Evolutionary conservation across 1,140 invertebrate genomes (phyloP).

Genomic region (Microvelia longipes): DNA sequence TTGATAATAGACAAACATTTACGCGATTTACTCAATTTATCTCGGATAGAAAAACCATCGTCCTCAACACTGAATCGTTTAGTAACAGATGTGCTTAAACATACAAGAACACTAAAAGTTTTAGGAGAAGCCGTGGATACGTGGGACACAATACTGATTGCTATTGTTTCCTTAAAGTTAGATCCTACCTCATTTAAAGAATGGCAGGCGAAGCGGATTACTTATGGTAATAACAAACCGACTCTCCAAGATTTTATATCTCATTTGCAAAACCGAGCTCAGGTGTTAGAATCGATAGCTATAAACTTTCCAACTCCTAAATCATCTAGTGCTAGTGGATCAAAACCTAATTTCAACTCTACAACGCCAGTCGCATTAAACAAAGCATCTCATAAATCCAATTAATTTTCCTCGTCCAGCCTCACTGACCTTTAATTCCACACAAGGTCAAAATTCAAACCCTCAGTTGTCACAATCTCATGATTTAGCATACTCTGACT

Average conservation of each 20-base stretch:
- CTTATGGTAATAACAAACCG: background rate
- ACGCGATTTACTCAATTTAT: background rate
- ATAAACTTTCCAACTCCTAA: background rate
- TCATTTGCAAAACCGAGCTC: background rate
- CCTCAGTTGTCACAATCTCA: background rate
- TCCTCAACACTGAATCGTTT: background rate
- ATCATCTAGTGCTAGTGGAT: background rate
- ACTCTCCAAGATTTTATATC: background rate
- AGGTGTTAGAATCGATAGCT: background rate
- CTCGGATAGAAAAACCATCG: background rate
- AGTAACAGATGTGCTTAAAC: background rate
- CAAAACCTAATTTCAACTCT: background rate
- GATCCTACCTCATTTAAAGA: background rate
- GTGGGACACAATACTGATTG: background rate
- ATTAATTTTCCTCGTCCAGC: background rate
- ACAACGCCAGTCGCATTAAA: too few species aligned
- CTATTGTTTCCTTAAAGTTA: background rate
- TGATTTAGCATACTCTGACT: too few species aligned
- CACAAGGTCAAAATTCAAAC: background rate
- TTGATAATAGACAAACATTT: background rate
- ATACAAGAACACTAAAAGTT: background rate
- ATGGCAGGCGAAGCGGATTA: background rate
- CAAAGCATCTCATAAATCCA: too few species aligned
- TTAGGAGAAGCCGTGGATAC: background rate
- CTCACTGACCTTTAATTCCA: background rate